Evolutionary conservation across 2,888 invertebrate species (phyloP), one percentile per base, ranked within the genome.

Genomic region (Hipparchia semele): DNA sequence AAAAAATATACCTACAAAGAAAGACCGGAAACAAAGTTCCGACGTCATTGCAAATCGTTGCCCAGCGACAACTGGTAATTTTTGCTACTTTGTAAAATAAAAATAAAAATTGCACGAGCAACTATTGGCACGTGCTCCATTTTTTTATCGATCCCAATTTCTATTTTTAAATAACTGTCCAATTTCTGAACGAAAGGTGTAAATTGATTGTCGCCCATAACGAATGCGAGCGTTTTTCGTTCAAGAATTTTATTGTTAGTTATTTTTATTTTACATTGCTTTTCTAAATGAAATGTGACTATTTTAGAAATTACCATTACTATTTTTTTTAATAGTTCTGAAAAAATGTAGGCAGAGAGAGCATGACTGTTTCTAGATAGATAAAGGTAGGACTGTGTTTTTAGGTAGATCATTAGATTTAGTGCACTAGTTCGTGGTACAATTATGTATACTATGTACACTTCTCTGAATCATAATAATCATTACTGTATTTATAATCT

Each of bases 101-200:
- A 61, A 62, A 56, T 51, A 68, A 13, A 62, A 51, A 10, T 10
- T 13, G 39, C 58, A 69, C 46, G 65, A 65, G 51, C 45, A 13
- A 33, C 49, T 65, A 70, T 75, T 75, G 75, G 75, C 75, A 54
- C 65, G 75, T 60, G 49, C 64, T 68, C 64, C 60, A 70, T 62
- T 72, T 75, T 75, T 75, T 74, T 72, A 68, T 68, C 59, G 59
- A 59, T 23, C 59, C n/a, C 51, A 53, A 12, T 59, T 51, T 65
- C 71, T 68, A 72, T 70, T 68, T 65, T 62, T 23, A 68, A 39
- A 49, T 61, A 64, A 68, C 62, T 65, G 46, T 58, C 23, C 59
- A 59, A 56, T 73, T 68, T 75, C 71, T 54, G 53, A 53, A 58
- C 23, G 54, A 68, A 67, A 58, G 67, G 67, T 49, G 54, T 54